phyloP scores from a whole-genome alignment of 1,140 invertebrate genomes.

The Listronotus bonariensis region DNA sequence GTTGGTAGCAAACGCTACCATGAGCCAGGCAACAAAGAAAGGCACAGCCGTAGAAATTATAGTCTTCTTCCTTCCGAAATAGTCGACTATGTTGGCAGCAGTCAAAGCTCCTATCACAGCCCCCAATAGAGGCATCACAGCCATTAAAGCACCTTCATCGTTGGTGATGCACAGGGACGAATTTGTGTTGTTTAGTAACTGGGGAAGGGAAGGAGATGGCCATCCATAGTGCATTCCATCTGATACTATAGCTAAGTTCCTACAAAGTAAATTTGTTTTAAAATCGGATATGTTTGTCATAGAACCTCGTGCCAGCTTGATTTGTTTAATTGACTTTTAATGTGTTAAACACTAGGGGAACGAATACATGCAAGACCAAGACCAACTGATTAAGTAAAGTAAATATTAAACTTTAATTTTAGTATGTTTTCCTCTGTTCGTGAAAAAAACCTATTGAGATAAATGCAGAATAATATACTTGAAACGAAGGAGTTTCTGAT shows the following conservation, averaged over 20 bases:
- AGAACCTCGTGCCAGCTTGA: too few relatives aligned
- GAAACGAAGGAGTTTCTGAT: too few relatives aligned
- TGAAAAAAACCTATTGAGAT: too few relatives aligned
- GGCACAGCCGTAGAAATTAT: slow-evolving; percentile 62
- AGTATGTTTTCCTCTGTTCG: too few relatives aligned
- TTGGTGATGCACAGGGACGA: slow-evolving; percentile 48
- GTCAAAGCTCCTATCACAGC: slow-evolving; percentile 64
- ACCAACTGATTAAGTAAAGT: too few relatives aligned
- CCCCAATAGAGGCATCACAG: slow-evolving; percentile 66
- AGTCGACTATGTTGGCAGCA: slow-evolving; percentile 63
- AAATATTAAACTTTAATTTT: too few relatives aligned
- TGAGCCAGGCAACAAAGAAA: slow-evolving; percentile 66
- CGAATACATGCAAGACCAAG: too few relatives aligned
- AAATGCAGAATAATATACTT: too few relatives aligned
- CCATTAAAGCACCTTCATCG: slow-evolving; percentile 63
- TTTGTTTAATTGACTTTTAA: too few relatives aligned
- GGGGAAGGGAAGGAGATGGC: slow-evolving; percentile 48
- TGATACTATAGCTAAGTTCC: slow-evolving; percentile 40
- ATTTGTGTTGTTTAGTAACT: slow-evolving; percentile 52
- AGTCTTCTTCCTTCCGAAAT: slow-evolving; percentile 66
- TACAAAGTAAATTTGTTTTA: slow-evolving; percentile 17
- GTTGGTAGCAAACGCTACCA: slow-evolving; percentile 59
- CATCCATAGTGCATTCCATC: slow-evolving; percentile 49
- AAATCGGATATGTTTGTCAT: too few relatives aligned
- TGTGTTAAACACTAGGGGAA: too few relatives aligned